phyloP scores from a whole-genome alignment of 2,888 invertebrate genomes.

The Mythimna ferrago region DNA sequence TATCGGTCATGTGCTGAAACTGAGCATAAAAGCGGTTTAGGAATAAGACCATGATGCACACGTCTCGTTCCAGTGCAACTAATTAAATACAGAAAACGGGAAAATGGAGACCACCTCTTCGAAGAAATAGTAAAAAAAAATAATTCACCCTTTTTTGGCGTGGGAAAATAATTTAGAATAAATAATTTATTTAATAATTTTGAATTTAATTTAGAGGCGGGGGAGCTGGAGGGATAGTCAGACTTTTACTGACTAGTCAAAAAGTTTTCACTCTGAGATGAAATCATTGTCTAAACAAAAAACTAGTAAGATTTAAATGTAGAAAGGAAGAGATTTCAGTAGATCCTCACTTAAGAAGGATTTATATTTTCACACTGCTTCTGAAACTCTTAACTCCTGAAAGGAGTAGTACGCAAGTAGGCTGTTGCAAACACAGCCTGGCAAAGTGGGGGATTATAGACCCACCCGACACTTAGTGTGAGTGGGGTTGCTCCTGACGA shows the following conservation, averaged over 20 bases:
- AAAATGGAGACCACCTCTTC: not conserved
- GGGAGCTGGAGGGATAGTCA: not conserved
- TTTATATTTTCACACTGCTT: not conserved
- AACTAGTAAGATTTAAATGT: not conserved
- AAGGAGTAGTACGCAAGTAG: too few species aligned
- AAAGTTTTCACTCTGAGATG: not conserved
- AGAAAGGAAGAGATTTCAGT: not conserved
- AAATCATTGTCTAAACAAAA: not conserved
- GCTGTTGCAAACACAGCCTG: too few species aligned
- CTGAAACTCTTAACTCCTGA: too few species aligned
- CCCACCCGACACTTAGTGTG: too few species aligned
- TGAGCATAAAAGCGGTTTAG: not conserved
- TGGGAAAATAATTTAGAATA: too few species aligned
- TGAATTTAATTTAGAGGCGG: too few species aligned
- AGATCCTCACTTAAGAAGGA: not conserved
- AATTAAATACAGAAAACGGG: too few species aligned
- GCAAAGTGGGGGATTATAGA: too few species aligned
- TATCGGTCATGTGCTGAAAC: constrained; percentile 7
- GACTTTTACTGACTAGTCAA: not conserved
- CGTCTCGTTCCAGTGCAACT: too few species aligned
- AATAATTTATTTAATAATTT: too few species aligned
- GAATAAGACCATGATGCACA: not conserved
- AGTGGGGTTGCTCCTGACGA: too few species aligned
- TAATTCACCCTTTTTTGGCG: too few species aligned
- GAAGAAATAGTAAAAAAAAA: not conserved